Evolutionary conservation across 2,113 vertebrate species (phyloP).

Genomic region (Columbina picui): DNA sequence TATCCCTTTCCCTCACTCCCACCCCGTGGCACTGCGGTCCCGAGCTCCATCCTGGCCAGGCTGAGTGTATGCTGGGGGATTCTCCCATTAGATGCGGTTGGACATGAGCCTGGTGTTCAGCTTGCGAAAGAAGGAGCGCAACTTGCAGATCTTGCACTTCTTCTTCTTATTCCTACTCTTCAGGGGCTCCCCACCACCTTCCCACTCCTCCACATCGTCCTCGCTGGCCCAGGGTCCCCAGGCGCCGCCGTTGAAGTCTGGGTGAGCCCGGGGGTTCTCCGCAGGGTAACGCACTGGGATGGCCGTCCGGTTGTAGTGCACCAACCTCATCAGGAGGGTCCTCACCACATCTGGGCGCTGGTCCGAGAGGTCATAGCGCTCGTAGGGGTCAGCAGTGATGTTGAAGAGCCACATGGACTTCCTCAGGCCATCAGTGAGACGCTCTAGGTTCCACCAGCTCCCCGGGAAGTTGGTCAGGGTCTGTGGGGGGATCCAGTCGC

Average conservation of each 20-base stretch:
- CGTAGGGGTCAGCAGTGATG: conserved; percentile 90
- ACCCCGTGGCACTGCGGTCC: accelerated
- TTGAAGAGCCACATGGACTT: conserved; percentile 96
- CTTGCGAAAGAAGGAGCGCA: conserved; percentile 90
- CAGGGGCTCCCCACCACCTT: conserved; percentile 19
- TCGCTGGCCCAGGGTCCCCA: conserved; percentile 95
- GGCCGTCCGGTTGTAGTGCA: conserved; percentile 89
- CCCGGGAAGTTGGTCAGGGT: conserved; percentile 88
- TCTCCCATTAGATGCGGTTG: conserved; percentile 84
- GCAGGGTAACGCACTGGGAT: conserved; percentile 93
- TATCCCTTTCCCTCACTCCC: background rate
- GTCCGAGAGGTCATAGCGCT: conserved; percentile 87
- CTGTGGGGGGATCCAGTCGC: conserved; percentile 94
- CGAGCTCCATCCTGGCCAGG: background rate
- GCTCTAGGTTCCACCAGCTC: conserved; percentile 95
- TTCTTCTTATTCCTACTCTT: conserved; percentile 83
- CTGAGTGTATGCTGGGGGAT: background rate
- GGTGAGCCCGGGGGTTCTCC: conserved; percentile 92
- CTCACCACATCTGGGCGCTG: conserved; percentile 89
- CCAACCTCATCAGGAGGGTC: conserved; percentile 85
- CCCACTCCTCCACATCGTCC: conserved; percentile 83
- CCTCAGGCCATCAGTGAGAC: conserved; percentile 78
- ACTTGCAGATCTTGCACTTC: conserved; percentile 87
- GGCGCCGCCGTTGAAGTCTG: conserved; percentile 90
- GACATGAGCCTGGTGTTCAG: conserved; percentile 94